Conservation (phyloP, 2,797 vertebrate genomes). For the Gymnoscopelus braueri region DNA sequence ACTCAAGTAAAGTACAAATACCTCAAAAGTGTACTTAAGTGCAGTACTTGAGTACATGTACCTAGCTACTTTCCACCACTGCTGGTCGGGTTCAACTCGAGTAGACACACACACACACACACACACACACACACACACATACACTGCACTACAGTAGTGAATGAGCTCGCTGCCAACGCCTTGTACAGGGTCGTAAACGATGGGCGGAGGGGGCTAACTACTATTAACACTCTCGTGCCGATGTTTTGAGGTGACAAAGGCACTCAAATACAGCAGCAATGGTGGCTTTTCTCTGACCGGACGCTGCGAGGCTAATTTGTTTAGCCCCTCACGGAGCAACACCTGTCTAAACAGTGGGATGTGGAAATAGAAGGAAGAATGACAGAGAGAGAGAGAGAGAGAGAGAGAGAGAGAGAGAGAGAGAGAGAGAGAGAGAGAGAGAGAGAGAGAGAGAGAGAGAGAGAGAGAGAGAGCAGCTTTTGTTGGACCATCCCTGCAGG, state of each 20-base stretch:
- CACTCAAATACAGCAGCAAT: slow-evolving; percentile 34
- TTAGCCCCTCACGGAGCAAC: slow-evolving; percentile 63
- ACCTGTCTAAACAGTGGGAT: slow-evolving; percentile 72
- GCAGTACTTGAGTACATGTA: no score
- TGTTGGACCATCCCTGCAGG: slow-evolving; percentile 60
- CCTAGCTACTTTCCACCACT: no score
- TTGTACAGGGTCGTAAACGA: slow-evolving; percentile 8
- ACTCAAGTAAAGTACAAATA: no score
- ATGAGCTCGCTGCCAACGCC: neutral
- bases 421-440: neutral
- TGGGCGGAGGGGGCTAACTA: slow-evolving; percentile 1
- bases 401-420: slow-evolving; percentile 19
- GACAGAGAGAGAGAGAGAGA: slow-evolving; percentile 4
- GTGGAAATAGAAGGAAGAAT: slow-evolving; percentile 34
- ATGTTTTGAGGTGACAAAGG: slow-evolving; percentile 14
- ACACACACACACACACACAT: no score
- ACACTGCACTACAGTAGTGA: neutral
- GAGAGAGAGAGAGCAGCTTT: slow-evolving; percentile 39
- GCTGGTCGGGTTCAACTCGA: no score
- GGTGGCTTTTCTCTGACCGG: slow-evolving; percentile 21
- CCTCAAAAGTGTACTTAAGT: no score
- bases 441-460: no score
- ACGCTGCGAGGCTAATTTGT: slow-evolving; percentile 59
- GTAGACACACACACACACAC: no score
- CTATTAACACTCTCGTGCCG: neutral